Evolutionary conservation across 2,797 vertebrate genomes (phyloP).

Genomic region (Sebastes vulpes): DNA sequence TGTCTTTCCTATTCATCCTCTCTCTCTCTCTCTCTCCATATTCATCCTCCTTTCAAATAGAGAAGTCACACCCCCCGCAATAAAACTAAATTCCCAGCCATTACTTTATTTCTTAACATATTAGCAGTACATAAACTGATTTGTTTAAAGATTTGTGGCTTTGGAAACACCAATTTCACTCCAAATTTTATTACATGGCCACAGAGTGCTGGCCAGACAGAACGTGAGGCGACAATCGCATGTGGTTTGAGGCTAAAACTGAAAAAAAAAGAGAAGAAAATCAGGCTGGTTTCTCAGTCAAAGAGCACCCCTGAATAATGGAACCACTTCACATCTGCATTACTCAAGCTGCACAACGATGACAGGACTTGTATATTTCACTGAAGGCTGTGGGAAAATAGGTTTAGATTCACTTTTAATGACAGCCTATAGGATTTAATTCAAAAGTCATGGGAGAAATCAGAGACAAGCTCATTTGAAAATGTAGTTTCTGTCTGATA

Average conservation of each 20-base stretch:
- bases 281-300: slow-evolving; percentile 38
- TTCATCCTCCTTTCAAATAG: neutral
- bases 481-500: slow-evolving; percentile 76
- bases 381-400: slow-evolving; percentile 22
- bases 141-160: slow-evolving; percentile 84
- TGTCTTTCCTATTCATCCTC: slow-evolving; percentile 13
- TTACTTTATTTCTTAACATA: slow-evolving; percentile 74
- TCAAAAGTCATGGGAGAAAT: slow-evolving; percentile 51
- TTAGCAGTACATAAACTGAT: slow-evolving; percentile 87
- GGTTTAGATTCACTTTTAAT: slow-evolving; percentile 13
- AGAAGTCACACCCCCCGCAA: slow-evolving; percentile 67
- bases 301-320: slow-evolving; percentile 41
- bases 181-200: slow-evolving; percentile 76
- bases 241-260: slow-evolving; percentile 74
- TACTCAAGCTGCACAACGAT: slow-evolving; percentile 35
- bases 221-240: slow-evolving; percentile 68
- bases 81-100: slow-evolving; percentile 61
- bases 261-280: neutral
- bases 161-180: slow-evolving; percentile 77
- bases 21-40: neutral
- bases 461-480: slow-evolving; percentile 52
- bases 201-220: slow-evolving; percentile 66
- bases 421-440: slow-evolving; percentile 2
- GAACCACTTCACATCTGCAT: slow-evolving; percentile 55
- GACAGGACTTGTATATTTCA: slow-evolving; percentile 48